Evolutionary conservation across 2,888 invertebrate species (phyloP), one percentile per base, ranked within the genome.

Genomic region (Eristalis pertinax): DNA sequence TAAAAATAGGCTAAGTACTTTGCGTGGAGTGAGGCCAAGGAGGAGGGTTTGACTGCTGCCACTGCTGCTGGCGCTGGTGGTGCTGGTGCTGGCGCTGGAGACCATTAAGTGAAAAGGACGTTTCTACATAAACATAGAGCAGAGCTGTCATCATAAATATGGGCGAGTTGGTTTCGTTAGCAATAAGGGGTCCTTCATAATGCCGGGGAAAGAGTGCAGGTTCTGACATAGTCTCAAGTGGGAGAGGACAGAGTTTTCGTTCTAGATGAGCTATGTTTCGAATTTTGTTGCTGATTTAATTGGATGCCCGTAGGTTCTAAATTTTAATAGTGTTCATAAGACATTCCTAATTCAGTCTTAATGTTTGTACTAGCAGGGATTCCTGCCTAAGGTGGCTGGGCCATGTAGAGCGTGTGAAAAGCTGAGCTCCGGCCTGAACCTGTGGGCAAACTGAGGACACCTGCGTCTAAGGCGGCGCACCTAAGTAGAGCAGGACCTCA

Each of bases 1-100:
- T 19, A 68, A 38, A 68, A 65, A 72, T 67, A 76, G 67, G 62
- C n/a, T 68, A 35, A 63, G 70, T 22, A 68, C 32, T 69, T 15
- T 11, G 7, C 22, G 22, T 32, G 35, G 32, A 50, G 50, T 50
- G 50, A 50, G n/a, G 50, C 50, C 50, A 50, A 19, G 19, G 50
- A 19, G 50, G 50, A 13, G 38, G 43, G 50, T 50, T 50, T 50
- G 50, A 50, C 50, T 58, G 35, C 15, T 63, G 62, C 7, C 0
- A 4, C 15, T n/a, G 19, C 26, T 29, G 62, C 29, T n/a, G 29
- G 5, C 15, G 19, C n/a, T 50, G 3, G 3, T n/a, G 19, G 29
- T n/a, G 32, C 29, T n/a, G 29, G 5, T 15, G 19, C n/a, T 50
- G 62, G 35, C 41, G 60, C 26, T 60, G 26, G 10, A 15, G 15